A percentile compares a stretch with the other conserved stretches of the same genome.
These are phyloP conservation scores for Hypsibius dujardini DNA, from an alignment of 1,140 invertebrate genomes.

Conservation along the genomic window DNA sequence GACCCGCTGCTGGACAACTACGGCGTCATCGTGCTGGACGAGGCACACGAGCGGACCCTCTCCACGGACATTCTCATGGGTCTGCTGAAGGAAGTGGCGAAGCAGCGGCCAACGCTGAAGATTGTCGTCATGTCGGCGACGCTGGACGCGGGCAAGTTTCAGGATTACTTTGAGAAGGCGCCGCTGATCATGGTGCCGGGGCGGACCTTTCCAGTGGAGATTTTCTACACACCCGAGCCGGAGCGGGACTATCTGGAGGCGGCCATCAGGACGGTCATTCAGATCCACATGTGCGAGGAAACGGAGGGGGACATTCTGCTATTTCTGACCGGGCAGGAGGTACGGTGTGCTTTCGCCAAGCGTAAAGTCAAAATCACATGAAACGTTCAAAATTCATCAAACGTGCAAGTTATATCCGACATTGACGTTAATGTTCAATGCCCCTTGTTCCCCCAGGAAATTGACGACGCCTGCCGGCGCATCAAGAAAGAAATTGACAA, in stretches of 20 bases:
- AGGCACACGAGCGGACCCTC: slow-evolving; percentile 94
- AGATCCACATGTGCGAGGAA: slow-evolving; percentile 98
- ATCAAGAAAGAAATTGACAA: slow-evolving; percentile 93
- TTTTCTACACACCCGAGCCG: slow-evolving; percentile 97
- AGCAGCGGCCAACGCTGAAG: slow-evolving; percentile 80
- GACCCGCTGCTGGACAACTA: slow-evolving; percentile 93
- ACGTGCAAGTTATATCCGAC: too few relatives aligned
- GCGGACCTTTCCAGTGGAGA: slow-evolving; percentile 86
- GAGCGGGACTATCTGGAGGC: slow-evolving; percentile 96
- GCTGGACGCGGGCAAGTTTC: slow-evolving; percentile 97
- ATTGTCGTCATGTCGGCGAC: slow-evolving; percentile 99
- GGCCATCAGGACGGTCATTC: slow-evolving; percentile 90
- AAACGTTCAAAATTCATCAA: too few relatives aligned
- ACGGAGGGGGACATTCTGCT: slow-evolving; percentile 75
- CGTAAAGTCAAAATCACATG: too few relatives aligned
- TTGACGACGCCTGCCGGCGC: slow-evolving; percentile 96
- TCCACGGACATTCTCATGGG: slow-evolving; percentile 99
- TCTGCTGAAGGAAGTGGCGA: slow-evolving; percentile 88
- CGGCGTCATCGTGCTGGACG: slow-evolving; percentile 80
- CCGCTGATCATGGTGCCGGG: slow-evolving; percentile 97
- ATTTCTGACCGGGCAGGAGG: slow-evolving; percentile 78
- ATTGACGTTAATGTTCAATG: background rate
- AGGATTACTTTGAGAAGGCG: slow-evolving; percentile 93
- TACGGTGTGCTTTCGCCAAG: slow-evolving; percentile 25
- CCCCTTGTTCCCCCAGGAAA: slow-evolving; percentile 49